These are phyloP conservation scores for Papilio aristodemus DNA, from an alignment of 1,140 invertebrate genomes.

Conservation along the genomic window DNA sequence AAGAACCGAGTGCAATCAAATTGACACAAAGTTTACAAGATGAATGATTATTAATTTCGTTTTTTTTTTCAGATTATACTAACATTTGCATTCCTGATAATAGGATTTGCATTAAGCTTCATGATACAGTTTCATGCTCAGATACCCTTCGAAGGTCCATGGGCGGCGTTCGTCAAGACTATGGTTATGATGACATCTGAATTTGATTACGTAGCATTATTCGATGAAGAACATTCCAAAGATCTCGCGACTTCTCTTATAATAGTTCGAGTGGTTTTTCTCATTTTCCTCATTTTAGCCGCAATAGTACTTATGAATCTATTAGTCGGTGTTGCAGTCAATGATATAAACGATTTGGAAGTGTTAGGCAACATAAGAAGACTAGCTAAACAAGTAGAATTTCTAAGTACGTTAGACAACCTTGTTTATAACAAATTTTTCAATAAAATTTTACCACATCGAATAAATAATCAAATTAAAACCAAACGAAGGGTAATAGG, in stretches of 20 bases:
- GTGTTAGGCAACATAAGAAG: conserved; percentile 77
- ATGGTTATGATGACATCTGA: conserved; percentile 83
- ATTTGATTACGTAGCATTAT: conserved; percentile 77
- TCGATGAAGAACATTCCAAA: conserved; percentile 62
- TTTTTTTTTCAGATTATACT: conserved; percentile 71
- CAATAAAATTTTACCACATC: conserved; percentile 53
- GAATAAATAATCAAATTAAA: conserved; percentile 54
- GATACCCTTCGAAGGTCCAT: conserved; percentile 72
- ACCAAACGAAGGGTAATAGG: conserved; percentile 56
- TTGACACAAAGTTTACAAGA: too few species aligned
- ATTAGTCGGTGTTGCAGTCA: conserved; percentile 84
- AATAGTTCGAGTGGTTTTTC: conserved; percentile 80
- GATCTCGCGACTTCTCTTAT: conserved; percentile 57
- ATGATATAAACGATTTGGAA: conserved; percentile 82
- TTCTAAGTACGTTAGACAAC: conserved; percentile 70
- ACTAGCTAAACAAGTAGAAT: conserved; percentile 75
- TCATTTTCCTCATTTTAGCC: conserved; percentile 83
- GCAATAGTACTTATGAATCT: conserved; percentile 84
- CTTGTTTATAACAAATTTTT: conserved; percentile 65
- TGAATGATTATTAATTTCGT: conserved; percentile 20
- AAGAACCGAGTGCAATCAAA: too few species aligned
- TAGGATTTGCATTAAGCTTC: conserved; percentile 81
- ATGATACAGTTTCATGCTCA: conserved; percentile 78
- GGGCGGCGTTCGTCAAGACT: conserved; percentile 78
- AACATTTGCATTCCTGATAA: conserved; percentile 76